Evolutionary conservation across 2,888 invertebrate genomes (phyloP), one percentile per base, ranked within the genome.

Genomic region (Pachliopta kotzebuea): DNA sequence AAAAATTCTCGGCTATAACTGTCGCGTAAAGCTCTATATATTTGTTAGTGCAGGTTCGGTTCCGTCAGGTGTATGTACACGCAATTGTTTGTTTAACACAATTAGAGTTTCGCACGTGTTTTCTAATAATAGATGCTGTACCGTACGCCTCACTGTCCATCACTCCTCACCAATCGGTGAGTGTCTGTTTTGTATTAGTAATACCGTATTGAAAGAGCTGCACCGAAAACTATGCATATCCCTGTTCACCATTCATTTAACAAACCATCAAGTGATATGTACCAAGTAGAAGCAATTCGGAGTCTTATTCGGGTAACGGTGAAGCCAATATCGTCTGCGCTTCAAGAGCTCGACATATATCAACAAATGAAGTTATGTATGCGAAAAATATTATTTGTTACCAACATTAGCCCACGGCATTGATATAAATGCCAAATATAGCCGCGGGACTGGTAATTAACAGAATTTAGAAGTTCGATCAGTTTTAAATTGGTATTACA

Each of bases 41-140:
- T 74, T 73, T 81, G 81, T 80, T 74, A 70, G 70, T 21, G 75
- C 74, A 56, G 49, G 57, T 62, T 56, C 50, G 55, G 55, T 52
- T 57, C 55, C 74, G 71, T 76, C 88, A 87, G 87, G 87, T 88
- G 86, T 77, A 76, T 74, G 76, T 77, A 76, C 74, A 73, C 73
- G 74, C 74, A 75, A 73, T 77, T 89, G 88, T 89, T 90, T 87
- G 86, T 84, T 82, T 87, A 89, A 88, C 88, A 88, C 86, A 86
- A 86, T 87, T 87, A 86, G 80, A 78, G 83, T 85, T 87, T 86
- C 80, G 87, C 88, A 86, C 88, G 86, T 83, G 86, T 81, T 70
- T 69, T 77, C 89, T 88, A 88, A 81, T 83, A 79, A 81, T 88
- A 89, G 86, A 75, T 72, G 77, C 14, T 76, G 76, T 78, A 72